These are phyloP conservation scores for Sus scrofa DNA, from an alignment of 2,113 vertebrate species.

Conservation along the genomic window T2T-Sscrofa CM000824.6:124474001-124474500, in stretches of 20 bases:
- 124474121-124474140: background rate
- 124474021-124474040: background rate
- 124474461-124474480: background rate
- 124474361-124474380: background rate
- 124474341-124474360: background rate
- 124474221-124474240: background rate
- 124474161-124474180: background rate
- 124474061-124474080: background rate
- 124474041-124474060: background rate
- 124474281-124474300: background rate
- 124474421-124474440: conserved; percentile 31
- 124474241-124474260: background rate
- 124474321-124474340: background rate
- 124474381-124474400: background rate
- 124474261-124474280: background rate
- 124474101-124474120: background rate
- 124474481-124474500: conserved; percentile 33
- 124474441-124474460: conserved; percentile 31
- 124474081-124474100: background rate
- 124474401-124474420: conserved; percentile 18
- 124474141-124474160: background rate
- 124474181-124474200: conserved; percentile 40
- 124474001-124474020: background rate
- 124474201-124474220: background rate
- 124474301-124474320: background rate